Conservation (phyloP, 23 tunicate species). For the Halocynthia aurantium region DNA sequence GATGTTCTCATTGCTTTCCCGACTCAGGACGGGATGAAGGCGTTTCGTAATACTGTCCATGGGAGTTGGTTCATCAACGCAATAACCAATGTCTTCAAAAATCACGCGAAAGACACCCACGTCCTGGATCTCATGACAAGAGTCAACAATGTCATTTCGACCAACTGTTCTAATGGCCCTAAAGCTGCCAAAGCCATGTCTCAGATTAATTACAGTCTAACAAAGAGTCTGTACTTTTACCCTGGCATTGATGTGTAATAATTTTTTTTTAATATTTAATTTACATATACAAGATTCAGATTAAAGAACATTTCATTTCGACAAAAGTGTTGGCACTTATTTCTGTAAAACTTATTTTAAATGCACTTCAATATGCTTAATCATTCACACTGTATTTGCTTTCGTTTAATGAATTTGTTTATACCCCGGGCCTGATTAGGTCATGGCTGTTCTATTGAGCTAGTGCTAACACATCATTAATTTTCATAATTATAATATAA, state of each 20-base stretch:
- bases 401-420: no score
- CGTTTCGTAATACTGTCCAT: slow-evolving; percentile 20
- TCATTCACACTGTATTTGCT: no score
- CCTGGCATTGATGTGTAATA: slow-evolving; percentile 34
- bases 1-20: slow-evolving; percentile 45
- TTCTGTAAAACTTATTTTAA: no score
- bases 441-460: no score
- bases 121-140: slow-evolving; percentile 43
- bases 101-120: slow-evolving; percentile 16
- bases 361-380: no score
- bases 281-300: no score
- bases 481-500: no score
- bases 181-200: slow-evolving; percentile 38
- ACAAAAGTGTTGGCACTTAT: no score
- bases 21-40: slow-evolving; percentile 34
- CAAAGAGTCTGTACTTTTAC: slow-evolving; percentile 32
- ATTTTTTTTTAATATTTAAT: no score
- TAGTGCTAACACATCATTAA: no score
- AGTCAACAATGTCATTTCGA: slow-evolving; percentile 19
- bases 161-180: slow-evolving; percentile 8
- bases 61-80: slow-evolving; percentile 63
- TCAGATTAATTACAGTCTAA: slow-evolving; percentile 32
- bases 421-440: no score
- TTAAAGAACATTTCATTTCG: no score
- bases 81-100: slow-evolving; percentile 33